Percentiles rank a stretch among this genome's conserved stretches.
Conservation (phyloP, 1,140 invertebrate genomes). For the Ruditapes philippinarum region DNA sequence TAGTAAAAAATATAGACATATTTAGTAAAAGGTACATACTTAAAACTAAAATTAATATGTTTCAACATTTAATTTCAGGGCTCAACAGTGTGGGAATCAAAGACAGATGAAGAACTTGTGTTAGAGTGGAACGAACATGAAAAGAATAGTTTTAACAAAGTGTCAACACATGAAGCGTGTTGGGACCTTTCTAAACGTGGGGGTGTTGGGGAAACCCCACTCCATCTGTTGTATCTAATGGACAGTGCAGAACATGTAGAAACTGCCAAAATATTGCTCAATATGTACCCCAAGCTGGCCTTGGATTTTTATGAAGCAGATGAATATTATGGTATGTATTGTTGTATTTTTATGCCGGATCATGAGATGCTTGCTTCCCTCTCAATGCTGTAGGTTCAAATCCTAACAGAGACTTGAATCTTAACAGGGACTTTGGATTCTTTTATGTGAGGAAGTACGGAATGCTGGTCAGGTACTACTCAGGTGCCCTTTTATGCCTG, state of each 20-base stretch:
- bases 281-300: conserved; percentile 96
- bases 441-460: too few species aligned
- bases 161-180: conserved; percentile 88
- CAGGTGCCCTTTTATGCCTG: too few species aligned
- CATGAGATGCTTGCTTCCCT: too few species aligned
- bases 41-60: too few species aligned
- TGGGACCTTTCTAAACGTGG: conserved; percentile 99
- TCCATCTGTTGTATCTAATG: conserved; percentile 98
- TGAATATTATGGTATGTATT: conserved; percentile 97
- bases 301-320: conserved; percentile 98
- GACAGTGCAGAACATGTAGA: conserved; percentile 94
- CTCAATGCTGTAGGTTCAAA: too few species aligned
- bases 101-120: conserved; percentile 76
- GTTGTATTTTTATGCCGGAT: too few species aligned
- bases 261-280: conserved; percentile 95
- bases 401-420: too few species aligned
- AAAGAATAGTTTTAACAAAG: conserved; percentile 76
- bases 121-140: conserved; percentile 77
- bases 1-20: too few species aligned
- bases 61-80: conserved; percentile 67
- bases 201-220: conserved; percentile 96
- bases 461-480: too few species aligned
- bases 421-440: too few species aligned
- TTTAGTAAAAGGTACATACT: too few species aligned
- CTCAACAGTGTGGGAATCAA: conserved; percentile 70